phyloP scores from a whole-genome alignment of 1,140 invertebrate species.

The Pogonomyrmex barbatus region DNA sequence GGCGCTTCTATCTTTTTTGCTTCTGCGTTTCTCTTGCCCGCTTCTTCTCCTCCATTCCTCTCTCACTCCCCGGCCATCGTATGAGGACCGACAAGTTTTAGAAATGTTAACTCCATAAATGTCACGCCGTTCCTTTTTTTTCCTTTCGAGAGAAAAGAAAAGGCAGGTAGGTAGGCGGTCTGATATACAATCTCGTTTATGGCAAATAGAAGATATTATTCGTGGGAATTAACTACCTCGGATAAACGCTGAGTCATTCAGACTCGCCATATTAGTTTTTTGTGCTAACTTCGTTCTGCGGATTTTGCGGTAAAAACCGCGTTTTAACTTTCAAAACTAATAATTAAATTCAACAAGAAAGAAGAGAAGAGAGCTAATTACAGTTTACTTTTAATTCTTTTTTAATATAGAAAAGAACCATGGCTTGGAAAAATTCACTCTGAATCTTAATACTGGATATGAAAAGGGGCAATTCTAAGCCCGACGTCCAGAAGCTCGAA shows the following conservation, averaged over 20 bases:
- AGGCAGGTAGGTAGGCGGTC: conserved; percentile 34
- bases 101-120: conserved; percentile 86
- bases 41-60: conserved; percentile 49
- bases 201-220: conserved; percentile 70
- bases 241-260: conserved; percentile 36
- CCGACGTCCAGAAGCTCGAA: conserved; percentile 66
- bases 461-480: conserved; percentile 67
- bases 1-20: conserved; percentile 85
- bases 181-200: conserved; percentile 66
- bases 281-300: neutral
- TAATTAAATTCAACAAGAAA: conserved; percentile 2
- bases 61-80: conserved; percentile 62
- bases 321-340: conserved; percentile 11
- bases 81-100: conserved; percentile 84
- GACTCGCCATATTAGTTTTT: conserved; percentile 32
- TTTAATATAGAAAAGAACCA: conserved; percentile 27
- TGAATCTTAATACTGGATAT: conserved; percentile 73
- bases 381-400: conserved; percentile 12
- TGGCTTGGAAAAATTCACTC: conserved; percentile 54
- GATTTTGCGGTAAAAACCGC: neutral
- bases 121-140: conserved; percentile 79
- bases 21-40: conserved; percentile 71
- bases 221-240: conserved; percentile 45
- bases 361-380: neutral
- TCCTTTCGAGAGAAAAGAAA: conserved; percentile 15